Percentiles rank a stretch among this genome's conserved stretches.
phyloP scores from a whole-genome alignment of 2,113 vertebrate genomes.

The Albula goreensis region DNA sequence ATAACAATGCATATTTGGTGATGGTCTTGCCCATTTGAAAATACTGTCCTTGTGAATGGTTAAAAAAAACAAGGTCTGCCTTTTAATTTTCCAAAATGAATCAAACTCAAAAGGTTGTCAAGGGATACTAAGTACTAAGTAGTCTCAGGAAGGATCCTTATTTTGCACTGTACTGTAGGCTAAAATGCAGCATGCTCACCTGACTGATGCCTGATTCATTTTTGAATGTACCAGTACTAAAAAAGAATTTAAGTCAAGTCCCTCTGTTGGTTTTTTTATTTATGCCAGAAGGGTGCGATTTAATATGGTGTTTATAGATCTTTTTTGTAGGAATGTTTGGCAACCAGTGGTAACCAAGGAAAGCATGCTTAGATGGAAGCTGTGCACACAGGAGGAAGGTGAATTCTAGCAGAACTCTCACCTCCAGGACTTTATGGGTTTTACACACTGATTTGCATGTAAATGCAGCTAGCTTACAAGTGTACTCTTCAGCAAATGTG shows the following conservation, averaged over 20 bases:
- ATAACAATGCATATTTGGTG: slow-evolving; percentile 51
- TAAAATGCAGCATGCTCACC: slow-evolving; percentile 58
- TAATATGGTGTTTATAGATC: slow-evolving; percentile 51
- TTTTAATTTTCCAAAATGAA: slow-evolving; percentile 16
- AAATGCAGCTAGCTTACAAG: slow-evolving; percentile 58
- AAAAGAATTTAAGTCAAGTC: slow-evolving; percentile 42
- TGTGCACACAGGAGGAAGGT: slow-evolving; percentile 16
- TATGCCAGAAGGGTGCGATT: slow-evolving; percentile 61
- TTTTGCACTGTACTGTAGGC: slow-evolving; percentile 70
- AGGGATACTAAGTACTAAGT: slow-evolving; percentile 63
- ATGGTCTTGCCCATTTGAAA: slow-evolving; percentile 38
- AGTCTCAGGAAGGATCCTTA: slow-evolving; percentile 71
- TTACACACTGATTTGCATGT: slow-evolving; percentile 62
- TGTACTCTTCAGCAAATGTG: slow-evolving; percentile 44
- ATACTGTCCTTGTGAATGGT: slow-evolving; percentile 49
- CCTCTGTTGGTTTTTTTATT: slow-evolving; percentile 63
- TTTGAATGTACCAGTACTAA: slow-evolving; percentile 71
- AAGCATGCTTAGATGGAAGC: slow-evolving; percentile 17
- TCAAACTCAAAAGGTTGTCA: slow-evolving; percentile 52
- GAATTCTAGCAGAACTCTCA: slow-evolving; percentile 14
- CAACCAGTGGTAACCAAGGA: slow-evolving; percentile 43
- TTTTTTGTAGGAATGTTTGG: slow-evolving; percentile 40
- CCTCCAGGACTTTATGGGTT: slow-evolving; percentile 10
- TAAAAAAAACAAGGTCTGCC: slow-evolving; percentile 44
- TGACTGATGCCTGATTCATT: slow-evolving; percentile 57